Base-by-base conservation (phyloP, 2,797 vertebrate genomes). In the Ptychobarbus kaznakovi region DNA sequence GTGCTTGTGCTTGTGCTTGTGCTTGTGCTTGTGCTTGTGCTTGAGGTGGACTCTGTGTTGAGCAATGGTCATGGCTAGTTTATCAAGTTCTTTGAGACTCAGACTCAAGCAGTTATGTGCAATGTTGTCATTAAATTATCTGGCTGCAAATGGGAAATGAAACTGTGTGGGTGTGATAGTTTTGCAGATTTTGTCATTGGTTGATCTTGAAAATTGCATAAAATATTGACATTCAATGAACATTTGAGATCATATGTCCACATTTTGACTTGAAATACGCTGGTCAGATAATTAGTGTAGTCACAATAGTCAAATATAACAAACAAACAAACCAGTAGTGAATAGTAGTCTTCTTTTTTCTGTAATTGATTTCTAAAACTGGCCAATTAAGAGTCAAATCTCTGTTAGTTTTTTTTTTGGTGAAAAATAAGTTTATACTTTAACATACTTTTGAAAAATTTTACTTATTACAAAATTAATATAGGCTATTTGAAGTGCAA, bases 21-120 rank as follows among this genome's bases (percentile, higher is more conserved):
- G n/a, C n/a, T n/a, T n/a, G n/a, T n/a, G 44, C 16, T 1, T 16
- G 74, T 58, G 78, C 58, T 82, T 75, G 63, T 22, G 49, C 53
- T 38, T 66, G 25, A 69, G 78, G 77, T 78, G 53, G 16, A 18
- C 28, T 42, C 13, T 28, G 5, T 28, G 7, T 51, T 12, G 35
- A 3, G 18, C 0, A 16, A 22, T 61, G 11, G 18, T 6, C 20
- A 15, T 1, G 66, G 35, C 10, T 12, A 69, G 11, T 20, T 32
- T 12, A 20, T 53, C 28, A 11, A 12, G 72, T 18, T 51, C 6
- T 46, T 72, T 46, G 15, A 72, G n/a, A 10, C 25, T 44, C 44
- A 11, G 44, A 12, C 18, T 22, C 25, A 6, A 18, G 15, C 25
- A 51, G 72, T 20, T 18, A 51, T 51, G 44, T 11, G 16, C 8